Evolutionary conservation across 2,888 invertebrate genomes (phyloP), one percentile per base, ranked within the genome.

Genomic region (Elmis aenea): DNA sequence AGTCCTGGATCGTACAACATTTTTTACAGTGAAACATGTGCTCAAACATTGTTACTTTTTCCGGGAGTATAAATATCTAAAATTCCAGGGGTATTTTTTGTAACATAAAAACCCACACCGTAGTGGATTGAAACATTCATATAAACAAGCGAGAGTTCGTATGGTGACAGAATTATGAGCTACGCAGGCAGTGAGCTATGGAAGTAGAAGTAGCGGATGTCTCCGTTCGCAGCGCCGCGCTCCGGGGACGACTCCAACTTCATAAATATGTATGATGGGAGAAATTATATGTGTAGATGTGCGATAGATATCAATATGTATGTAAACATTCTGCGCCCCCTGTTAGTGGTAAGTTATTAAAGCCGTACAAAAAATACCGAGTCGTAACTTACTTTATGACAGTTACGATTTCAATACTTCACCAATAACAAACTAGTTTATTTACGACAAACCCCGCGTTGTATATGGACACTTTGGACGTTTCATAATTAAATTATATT

Each of bases 291-390:
- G 61, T 64, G 64, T 64, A 65, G 64, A 66, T 65, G 60, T 59
- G 58, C 62, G 64, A 65, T 62, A 65, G 66, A 66, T 66, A 66
- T 66, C 66, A 66, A 67, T 67, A 67, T 66, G 65, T 63, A 67
- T 67, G 67, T 67, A 65, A 66, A 66, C 66, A 66, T 65, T 61
- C 59, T 61, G 9, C 61, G 61, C 60, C 62, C 59, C 60, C 57
- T 66, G 66, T 66, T 63, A 53, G 50, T 55, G 51, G 52, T 62
- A 62, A 64, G 54, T 65, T 66, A 64, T 64, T 58, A 58, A 59
- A 58, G 55, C 47, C 51, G 49, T 45, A 51, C 52, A 50, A 47
- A 53, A 52, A 50, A 50, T 50, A 41, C 46, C n/a, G n/a, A n/a
- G n/a, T n/a, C n/a, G n/a, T n/a, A n/a, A n/a, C n/a, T n/a, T n/a